Percentiles rank a stretch among this genome's conserved stretches.
Conservation (phyloP, 2,797 vertebrate genomes). For the Nothura maculosa region DNA sequence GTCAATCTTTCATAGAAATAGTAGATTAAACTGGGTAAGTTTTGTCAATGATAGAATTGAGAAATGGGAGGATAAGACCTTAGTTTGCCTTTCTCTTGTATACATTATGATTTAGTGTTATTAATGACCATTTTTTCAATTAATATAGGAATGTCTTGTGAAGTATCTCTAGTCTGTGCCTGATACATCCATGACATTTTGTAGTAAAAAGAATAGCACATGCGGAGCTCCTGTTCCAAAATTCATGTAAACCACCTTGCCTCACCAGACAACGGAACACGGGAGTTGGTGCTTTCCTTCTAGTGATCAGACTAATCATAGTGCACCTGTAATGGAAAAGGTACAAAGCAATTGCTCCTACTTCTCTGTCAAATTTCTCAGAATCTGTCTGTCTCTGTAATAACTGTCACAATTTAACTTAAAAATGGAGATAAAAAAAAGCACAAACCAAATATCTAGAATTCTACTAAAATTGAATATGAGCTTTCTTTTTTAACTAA, state of each 20-base stretch:
- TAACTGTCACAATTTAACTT: constrained; percentile 58
- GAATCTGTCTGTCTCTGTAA: constrained; percentile 37
- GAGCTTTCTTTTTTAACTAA: constrained; percentile 29
- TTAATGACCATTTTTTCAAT: background rate
- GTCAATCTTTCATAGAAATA: background rate
- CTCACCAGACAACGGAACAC: background rate
- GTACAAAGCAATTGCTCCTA: constrained; percentile 60
- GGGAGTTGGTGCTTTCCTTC: constrained; percentile 57
- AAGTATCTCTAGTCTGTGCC: background rate
- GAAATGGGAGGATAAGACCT: background rate
- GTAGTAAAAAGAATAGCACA: background rate
- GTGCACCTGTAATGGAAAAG: constrained; percentile 52
- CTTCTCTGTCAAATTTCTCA: constrained; percentile 63
- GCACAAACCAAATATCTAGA: background rate
- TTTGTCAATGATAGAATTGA: background rate
- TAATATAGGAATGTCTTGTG: background rate
- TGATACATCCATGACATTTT: fast-evolving
- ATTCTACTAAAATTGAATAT: constrained; percentile 16
- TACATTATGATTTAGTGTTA: background rate
- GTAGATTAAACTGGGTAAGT: background rate
- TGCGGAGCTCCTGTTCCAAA: background rate
- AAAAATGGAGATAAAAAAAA: constrained; percentile 24
- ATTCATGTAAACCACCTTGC: background rate
- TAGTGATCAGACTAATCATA: constrained; percentile 48
- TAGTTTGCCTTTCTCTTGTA: background rate